Evolutionary conservation across 2,797 vertebrate species (phyloP).

Genomic region (Sebastes nivosus): DNA sequence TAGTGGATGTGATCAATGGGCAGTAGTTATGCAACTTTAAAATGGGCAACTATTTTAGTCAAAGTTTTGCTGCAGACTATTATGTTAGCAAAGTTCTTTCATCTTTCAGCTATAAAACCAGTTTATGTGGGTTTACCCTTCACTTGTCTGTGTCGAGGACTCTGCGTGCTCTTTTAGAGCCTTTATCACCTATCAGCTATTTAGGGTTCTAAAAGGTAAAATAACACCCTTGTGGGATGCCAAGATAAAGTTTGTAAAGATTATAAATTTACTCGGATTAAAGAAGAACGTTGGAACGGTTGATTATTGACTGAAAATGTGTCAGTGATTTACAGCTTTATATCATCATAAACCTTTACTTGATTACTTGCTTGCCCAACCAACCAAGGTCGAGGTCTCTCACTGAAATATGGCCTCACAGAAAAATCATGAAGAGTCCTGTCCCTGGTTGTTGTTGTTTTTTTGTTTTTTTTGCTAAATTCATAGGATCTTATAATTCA

Average conservation of each 20-base stretch:
- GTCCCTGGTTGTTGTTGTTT: not conserved
- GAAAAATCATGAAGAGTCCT: not conserved
- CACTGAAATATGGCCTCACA: not conserved
- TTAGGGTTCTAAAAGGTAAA: not conserved
- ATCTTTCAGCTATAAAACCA: not conserved
- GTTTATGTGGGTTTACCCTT: not conserved
- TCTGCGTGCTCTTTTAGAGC: not conserved
- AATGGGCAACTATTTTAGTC: not conserved
- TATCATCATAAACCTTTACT: conserved; percentile 5
- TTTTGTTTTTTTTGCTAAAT: not conserved
- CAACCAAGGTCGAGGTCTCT: not conserved
- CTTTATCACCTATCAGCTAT: not conserved
- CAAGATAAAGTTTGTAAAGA: not conserved
- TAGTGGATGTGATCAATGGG: not conserved
- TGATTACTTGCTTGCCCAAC: not conserved
- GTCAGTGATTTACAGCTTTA: conserved; percentile 35
- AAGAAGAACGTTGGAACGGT: not conserved
- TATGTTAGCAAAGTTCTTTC: not conserved
- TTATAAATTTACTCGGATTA: not conserved
- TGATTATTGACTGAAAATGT: conserved; percentile 31
- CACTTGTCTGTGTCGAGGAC: not conserved
- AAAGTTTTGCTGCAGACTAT: not conserved
- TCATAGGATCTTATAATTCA: not conserved
- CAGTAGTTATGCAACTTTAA: not conserved
- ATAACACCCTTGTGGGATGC: not conserved